phyloP scores from a whole-genome alignment of 2,888 invertebrate genomes.

The Nemapogon koenigi region DNA sequence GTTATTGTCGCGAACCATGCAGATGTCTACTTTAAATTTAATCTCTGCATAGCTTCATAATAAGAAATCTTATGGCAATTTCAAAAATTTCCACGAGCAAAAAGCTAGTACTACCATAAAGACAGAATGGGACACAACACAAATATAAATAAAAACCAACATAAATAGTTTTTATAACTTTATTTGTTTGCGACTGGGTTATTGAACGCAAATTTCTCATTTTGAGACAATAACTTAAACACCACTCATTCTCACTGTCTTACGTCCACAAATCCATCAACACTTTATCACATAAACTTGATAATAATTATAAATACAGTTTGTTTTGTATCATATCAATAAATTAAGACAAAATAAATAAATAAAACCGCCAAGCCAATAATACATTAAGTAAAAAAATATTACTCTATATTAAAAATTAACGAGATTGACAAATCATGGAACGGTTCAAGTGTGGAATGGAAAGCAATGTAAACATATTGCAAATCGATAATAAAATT shows the following conservation, averaged over 20 bases:
- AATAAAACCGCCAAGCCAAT: neutral
- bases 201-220: slow-evolving; percentile 3
- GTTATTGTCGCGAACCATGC: too few species aligned
- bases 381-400: neutral
- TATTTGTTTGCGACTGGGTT: slow-evolving; percentile 1
- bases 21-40: too few species aligned
- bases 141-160: too few species aligned
- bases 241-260: slow-evolving; percentile 1
- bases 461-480: too few species aligned
- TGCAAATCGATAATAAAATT: too few species aligned
- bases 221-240: slow-evolving; percentile 4
- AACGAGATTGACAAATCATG: too few species aligned
- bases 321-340: neutral
- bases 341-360: neutral
- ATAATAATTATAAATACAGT: slow-evolving; percentile 32
- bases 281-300: slow-evolving; percentile 44
- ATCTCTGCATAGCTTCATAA: too few species aligned
- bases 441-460: too few species aligned
- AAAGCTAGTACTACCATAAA: too few species aligned
- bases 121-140: too few species aligned
- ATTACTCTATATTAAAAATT: neutral
- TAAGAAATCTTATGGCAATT: too few species aligned
- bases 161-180: slow-evolving; percentile 1
- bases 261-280: neutral
- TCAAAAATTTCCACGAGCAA: too few species aligned